Evolutionary conservation across 2,113 vertebrate genomes (phyloP).

Genomic region (Raja brachyura): DNA sequence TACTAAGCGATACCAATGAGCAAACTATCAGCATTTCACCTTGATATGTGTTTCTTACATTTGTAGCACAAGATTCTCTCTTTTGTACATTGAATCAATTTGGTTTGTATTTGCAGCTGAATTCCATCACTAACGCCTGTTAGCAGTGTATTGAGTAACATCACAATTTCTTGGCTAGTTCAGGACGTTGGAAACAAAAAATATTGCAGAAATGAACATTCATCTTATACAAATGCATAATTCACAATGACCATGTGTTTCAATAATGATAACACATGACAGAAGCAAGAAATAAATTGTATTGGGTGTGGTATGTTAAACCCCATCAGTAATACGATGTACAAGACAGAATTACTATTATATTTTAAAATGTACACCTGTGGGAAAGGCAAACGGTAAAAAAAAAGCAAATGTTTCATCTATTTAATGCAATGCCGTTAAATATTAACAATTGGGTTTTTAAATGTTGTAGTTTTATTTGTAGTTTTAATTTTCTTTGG

Average conservation of each 20-base stretch:
- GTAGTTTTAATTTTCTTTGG: not conserved
- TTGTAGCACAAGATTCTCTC: not conserved
- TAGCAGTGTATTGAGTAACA: not conserved
- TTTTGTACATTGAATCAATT: not conserved
- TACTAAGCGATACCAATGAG: not conserved
- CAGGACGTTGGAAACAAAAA: slow-evolving; percentile 13
- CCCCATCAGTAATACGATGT: not conserved
- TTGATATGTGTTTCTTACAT: not conserved
- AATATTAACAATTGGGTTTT: slow-evolving; percentile 7
- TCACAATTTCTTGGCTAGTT: not conserved
- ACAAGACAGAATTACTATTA: not conserved
- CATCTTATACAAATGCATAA: slow-evolving; percentile 8
- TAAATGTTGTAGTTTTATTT: not conserved
- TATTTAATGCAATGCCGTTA: not conserved
- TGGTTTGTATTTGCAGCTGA: not conserved
- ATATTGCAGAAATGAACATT: slow-evolving; percentile 31
- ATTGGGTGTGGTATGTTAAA: not conserved
- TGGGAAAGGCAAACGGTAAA: not conserved
- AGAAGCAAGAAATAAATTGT: slow-evolving; percentile 23
- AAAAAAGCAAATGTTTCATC: not conserved
- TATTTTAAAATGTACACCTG: not conserved
- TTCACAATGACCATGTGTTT: not conserved
- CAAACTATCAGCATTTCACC: not conserved
- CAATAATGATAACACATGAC: not conserved
- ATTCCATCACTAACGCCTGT: not conserved